A percentile compares a stretch with the other conserved stretches of the same genome.
These are phyloP conservation scores for Diabrotica balteata DNA, from an alignment of 2,888 invertebrate genomes.

Conservation along the genomic window DNA sequence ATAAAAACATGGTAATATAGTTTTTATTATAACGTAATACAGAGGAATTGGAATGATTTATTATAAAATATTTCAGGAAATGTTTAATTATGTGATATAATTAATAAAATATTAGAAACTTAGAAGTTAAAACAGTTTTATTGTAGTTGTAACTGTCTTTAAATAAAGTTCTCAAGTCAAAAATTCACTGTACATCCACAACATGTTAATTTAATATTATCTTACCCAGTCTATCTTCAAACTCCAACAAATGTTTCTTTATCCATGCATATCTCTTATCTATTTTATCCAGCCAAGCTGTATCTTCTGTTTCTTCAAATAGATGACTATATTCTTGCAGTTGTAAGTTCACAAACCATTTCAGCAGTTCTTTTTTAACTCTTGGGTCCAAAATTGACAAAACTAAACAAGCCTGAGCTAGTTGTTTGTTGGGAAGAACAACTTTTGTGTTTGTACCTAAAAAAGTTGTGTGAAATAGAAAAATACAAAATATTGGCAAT, in stretches of 20 bases:
- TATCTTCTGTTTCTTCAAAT: slow-evolving; percentile 94
- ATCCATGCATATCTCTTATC: slow-evolving; percentile 96
- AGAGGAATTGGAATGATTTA: too few species aligned
- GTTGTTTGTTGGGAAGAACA: slow-evolving; percentile 67
- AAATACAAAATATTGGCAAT: too few species aligned
- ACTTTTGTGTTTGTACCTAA: slow-evolving; percentile 61
- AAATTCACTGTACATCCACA: neutral
- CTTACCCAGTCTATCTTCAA: slow-evolving; percentile 84
- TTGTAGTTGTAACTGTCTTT: too few species aligned
- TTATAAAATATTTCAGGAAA: too few species aligned
- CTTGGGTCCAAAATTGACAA: slow-evolving; percentile 86
- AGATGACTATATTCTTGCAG: slow-evolving; percentile 92
- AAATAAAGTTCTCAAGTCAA: neutral
- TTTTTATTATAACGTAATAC: too few species aligned
- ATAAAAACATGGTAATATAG: too few species aligned
- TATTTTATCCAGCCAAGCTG: slow-evolving; percentile 95
- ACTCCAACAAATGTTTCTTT: slow-evolving; percentile 90
- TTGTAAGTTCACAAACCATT: slow-evolving; percentile 88
- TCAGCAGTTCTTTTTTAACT: slow-evolving; percentile 84
- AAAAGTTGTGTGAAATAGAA: neutral
- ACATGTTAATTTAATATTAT: slow-evolving; percentile 40
- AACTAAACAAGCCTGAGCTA: slow-evolving; percentile 83
- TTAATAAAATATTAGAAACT: too few species aligned
- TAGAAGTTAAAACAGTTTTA: too few species aligned
- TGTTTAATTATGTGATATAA: too few species aligned